phyloP scores from a whole-genome alignment of 2,888 invertebrate genomes.

The Beris morrisii region DNA sequence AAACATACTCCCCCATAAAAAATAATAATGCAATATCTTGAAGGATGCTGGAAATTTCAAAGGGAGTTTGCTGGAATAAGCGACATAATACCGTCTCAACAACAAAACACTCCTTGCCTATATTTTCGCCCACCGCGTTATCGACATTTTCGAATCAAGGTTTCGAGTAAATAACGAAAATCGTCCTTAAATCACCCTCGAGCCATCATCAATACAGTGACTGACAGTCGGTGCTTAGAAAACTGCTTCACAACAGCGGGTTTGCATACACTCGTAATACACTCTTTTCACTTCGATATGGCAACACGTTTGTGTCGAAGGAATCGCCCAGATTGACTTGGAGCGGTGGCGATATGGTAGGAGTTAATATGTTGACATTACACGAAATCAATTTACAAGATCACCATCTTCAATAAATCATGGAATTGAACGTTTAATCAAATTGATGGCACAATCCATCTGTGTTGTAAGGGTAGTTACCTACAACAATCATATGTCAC shows the following conservation, averaged over 20 bases:
- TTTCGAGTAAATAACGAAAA: not conserved
- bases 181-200: not conserved
- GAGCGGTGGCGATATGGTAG: constrained; percentile 19
- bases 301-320: no score
- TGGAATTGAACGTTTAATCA: constrained; percentile 40
- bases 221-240: not conserved
- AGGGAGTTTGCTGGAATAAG: no score
- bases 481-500: constrained; percentile 12
- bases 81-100: no score
- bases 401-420: constrained; percentile 40
- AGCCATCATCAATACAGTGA: not conserved
- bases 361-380: constrained; percentile 37
- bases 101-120: constrained; percentile 1
- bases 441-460: constrained; percentile 40
- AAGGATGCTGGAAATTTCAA: no score
- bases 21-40: no score
- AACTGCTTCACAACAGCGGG: not conserved
- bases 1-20: no score
- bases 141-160: not conserved
- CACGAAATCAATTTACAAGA: constrained; percentile 40
- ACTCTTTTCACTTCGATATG: not conserved
- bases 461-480: constrained; percentile 10
- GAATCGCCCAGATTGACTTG: not conserved
- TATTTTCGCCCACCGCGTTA: not conserved
- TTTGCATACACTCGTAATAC: not conserved